phyloP scores from a whole-genome alignment of 2,113 vertebrate species.

The Chitala chitala region DNA sequence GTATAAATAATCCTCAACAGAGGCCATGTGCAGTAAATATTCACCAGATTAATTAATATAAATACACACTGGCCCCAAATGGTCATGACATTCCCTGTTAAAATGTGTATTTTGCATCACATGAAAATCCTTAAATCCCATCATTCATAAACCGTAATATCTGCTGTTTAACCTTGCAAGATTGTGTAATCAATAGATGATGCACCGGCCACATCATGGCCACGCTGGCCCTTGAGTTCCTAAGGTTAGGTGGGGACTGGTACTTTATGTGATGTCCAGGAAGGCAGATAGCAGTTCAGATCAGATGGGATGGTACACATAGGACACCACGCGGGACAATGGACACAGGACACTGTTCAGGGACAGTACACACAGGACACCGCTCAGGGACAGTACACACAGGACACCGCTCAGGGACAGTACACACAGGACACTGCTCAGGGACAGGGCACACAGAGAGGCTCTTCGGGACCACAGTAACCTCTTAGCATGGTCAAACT shows the following conservation, averaged over 20 bases:
- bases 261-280: conserved; percentile 6
- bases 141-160: background rate
- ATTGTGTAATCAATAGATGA: background rate
- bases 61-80: background rate
- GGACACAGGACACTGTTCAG: no score
- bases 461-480: background rate
- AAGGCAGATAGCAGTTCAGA: background rate
- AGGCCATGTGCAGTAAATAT: background rate
- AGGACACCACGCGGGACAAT: background rate
- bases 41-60: background rate
- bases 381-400: background rate
- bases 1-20: background rate
- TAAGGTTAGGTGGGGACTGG: background rate
- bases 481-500: no score
- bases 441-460: background rate
- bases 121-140: background rate
- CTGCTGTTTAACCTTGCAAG: background rate
- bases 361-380: background rate
- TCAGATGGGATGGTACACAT: no score
- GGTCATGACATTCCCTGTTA: background rate
- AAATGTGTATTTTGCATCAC: background rate
- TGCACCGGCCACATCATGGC: background rate
- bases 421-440: background rate
- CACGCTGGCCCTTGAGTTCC: background rate
- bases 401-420: background rate